Base-by-base conservation (phyloP, 2,113 vertebrate species). In the Ancistrus triradiatus region DNA sequence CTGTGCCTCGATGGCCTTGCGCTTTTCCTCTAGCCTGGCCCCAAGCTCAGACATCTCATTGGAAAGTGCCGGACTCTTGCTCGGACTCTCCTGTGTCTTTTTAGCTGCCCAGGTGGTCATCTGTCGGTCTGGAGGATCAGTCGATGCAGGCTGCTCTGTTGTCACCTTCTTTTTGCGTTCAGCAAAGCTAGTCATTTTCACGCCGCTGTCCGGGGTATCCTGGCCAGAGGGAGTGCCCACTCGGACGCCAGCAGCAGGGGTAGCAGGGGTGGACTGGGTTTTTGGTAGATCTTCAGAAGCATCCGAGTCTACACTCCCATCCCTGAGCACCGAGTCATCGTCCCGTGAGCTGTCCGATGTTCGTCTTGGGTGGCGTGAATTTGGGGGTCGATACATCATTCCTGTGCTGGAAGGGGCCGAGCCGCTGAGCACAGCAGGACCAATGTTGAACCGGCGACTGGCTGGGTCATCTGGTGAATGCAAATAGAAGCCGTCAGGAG, bases 101-200 rank as follows among this genome's bases (percentile, higher is more conserved):
- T 87, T 77, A 15, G 81, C 68, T 15, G 46, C 66, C 83, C 83
- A 68, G 15, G 78, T 68, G 14, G 80, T 84, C 74, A 84, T 78
- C 55, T 72, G 79, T 22, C 79, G 46, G 25, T 74, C 63, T 3
- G 70, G 48, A 0, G 75, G 19, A 9, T 81, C 78, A 13, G 56
- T 63, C 0, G 80, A 68, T 57, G 74, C 83, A 5, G 79, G 75
- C 14, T 85, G 81, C 1, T 88, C 84, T 0, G 79, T 69, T 2
- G 72, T 78, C 56, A 89, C 67, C 40, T 91, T 93, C 75, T 93
- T 95, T 74, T 90, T 95, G 40, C 91, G 88, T 38, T 97, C 93
- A 0, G 93, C 95, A 18, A 97, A 97, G 75, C 79, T 97, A 46
- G 94, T 97, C 93, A 97, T 93, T 74, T 85, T 91, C 18, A 93